phyloP scores from a whole-genome alignment of 2,113 vertebrate genomes.

The Pitta sordida region DNA sequence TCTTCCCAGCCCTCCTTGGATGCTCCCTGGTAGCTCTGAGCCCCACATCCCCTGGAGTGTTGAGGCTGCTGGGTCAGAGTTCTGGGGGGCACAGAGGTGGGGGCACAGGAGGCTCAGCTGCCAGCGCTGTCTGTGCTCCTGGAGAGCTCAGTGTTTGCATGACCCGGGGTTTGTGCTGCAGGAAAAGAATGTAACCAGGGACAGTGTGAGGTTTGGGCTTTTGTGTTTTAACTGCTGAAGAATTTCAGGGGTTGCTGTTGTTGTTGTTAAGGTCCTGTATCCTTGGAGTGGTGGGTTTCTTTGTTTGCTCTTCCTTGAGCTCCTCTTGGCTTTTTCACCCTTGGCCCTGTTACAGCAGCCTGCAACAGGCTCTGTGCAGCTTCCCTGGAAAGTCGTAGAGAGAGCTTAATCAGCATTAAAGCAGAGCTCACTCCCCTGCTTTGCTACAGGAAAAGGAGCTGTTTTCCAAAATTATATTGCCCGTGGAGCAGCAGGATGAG shows the following conservation, averaged over 20 bases:
- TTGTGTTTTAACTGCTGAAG: conserved; percentile 16
- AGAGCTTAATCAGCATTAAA: conserved; percentile 6
- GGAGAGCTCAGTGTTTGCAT: background rate
- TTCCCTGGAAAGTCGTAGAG: background rate
- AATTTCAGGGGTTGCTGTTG: conserved; percentile 8
- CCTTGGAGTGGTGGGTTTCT: conserved; percentile 13
- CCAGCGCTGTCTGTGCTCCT: fast-evolving
- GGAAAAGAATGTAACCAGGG: background rate
- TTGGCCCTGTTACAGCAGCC: conserved; percentile 27
- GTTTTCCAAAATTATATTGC: background rate
- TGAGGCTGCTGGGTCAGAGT: background rate
- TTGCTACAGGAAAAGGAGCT: background rate
- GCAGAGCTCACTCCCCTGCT: background rate
- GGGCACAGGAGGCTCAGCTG: background rate
- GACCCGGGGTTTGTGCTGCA: background rate
- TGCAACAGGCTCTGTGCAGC: background rate
- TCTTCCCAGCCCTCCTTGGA: background rate
- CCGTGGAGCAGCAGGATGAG: background rate
- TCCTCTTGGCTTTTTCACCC: conserved; percentile 45
- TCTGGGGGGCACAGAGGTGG: background rate
- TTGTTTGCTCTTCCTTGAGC: conserved; percentile 47
- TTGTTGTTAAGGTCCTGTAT: conserved; percentile 25
- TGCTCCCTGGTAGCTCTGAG: background rate
- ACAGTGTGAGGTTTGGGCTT: background rate
- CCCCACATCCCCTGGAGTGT: fast-evolving